These are phyloP conservation scores for Vollenhovia emeryi DNA, from an alignment of 1,140 invertebrate species.

Conservation along the genomic window DNA sequence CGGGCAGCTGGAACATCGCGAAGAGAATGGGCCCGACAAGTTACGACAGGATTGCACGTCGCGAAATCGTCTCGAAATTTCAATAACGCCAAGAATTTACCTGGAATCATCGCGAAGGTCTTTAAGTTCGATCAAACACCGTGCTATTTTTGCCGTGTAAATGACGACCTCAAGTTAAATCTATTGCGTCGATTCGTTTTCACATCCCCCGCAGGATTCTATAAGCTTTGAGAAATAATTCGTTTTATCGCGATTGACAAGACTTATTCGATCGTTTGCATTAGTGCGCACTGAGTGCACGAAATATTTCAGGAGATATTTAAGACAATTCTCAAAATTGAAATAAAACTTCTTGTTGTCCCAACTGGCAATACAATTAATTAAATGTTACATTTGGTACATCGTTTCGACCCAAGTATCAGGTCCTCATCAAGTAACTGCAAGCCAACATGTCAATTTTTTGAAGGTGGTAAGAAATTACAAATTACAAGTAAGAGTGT, in stretches of 20 bases:
- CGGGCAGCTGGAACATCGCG: slow-evolving; percentile 47
- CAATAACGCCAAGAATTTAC: neutral
- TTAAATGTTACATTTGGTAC: no score
- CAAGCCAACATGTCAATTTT: no score
- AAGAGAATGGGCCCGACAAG: neutral
- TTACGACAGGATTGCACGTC: neutral
- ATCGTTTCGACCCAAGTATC: no score
- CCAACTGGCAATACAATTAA: no score
- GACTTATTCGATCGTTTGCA: no score
- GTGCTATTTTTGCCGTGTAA: neutral
- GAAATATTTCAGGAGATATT: no score
- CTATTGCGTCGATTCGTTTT: neutral
- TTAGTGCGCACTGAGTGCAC: no score
- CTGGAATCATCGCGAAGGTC: neutral
- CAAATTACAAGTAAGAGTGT: no score
- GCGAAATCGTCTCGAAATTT: neutral
- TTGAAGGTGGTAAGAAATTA: no score
- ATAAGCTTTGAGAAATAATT: neutral
- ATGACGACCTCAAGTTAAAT: neutral
- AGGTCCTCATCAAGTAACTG: no score
- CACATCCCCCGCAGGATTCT: neutral
- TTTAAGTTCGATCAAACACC: neutral
- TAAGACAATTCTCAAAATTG: no score
- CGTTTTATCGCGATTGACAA: neutral
- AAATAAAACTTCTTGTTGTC: no score